Evolutionary conservation across 2,113 vertebrate species (phyloP).

Genomic region (Channa maculata): DNA sequence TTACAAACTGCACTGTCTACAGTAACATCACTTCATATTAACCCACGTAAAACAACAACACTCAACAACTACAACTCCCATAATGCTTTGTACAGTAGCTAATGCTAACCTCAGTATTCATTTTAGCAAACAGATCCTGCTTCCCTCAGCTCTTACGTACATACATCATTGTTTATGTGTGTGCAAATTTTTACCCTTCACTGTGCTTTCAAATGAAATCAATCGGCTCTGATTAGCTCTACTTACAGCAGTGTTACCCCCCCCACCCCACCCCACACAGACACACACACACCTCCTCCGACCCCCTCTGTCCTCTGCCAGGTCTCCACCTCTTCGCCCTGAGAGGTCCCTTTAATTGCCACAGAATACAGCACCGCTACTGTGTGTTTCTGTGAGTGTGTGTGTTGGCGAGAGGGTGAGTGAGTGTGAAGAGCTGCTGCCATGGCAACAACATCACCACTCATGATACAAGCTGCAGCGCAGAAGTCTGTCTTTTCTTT

Average conservation of each 20-base stretch:
- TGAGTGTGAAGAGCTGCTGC: constrained; percentile 62
- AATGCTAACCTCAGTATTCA: not conserved
- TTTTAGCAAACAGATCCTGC: not conserved
- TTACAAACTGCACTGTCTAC: too few species aligned
- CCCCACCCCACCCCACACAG: not conserved
- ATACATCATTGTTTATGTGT: not conserved
- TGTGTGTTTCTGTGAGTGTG: constrained; percentile 1
- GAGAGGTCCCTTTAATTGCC: constrained; percentile 77
- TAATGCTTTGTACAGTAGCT: not conserved
- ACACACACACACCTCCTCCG: not conserved
- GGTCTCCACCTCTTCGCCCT: constrained; percentile 52
- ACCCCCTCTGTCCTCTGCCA: not conserved
- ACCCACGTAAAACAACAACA: too few species aligned
- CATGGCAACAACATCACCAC: constrained; percentile 70
- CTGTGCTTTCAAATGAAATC: constrained; percentile 38
- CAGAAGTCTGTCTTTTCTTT: constrained; percentile 24
- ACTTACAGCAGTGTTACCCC: not conserved
- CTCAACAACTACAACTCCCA: constrained; percentile 14
- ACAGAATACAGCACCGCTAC: constrained; percentile 56
- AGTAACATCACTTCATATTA: too few species aligned
- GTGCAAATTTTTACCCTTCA: constrained; percentile 59
- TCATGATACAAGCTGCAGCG: constrained; percentile 42
- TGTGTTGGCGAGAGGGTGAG: constrained; percentile 11
- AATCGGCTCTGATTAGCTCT: constrained; percentile 61
- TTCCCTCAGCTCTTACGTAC: not conserved